phyloP scores from a whole-genome alignment of 2,888 invertebrate genomes.

The Drosophila subsilvestris region DNA sequence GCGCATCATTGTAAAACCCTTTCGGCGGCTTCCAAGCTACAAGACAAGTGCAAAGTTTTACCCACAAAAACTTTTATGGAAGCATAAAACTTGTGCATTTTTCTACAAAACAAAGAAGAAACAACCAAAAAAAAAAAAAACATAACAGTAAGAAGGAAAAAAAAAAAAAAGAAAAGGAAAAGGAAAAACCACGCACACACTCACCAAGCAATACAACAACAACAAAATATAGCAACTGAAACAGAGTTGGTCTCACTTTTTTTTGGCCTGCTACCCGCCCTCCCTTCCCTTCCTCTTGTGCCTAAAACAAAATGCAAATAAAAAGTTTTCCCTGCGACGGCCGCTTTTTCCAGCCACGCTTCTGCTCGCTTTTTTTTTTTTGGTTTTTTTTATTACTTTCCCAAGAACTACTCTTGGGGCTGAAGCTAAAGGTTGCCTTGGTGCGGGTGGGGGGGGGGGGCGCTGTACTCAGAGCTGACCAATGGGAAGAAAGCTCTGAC shows the following conservation, averaged over 20 bases:
- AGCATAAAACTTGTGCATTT: constrained; percentile 78
- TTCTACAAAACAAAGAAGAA: constrained; percentile 74
- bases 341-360: constrained; percentile 34
- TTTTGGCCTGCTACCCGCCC: neutral
- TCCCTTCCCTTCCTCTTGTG: constrained; percentile 30
- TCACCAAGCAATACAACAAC: constrained; percentile 10
- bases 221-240: constrained; percentile 38
- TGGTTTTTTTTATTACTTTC: constrained; percentile 43
- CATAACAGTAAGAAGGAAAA: constrained; percentile 17
- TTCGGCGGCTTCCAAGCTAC: constrained; percentile 63
- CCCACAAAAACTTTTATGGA: constrained; percentile 72
- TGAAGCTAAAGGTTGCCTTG: constrained; percentile 34
- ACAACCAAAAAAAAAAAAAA: constrained; percentile 43
- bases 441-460: no score
- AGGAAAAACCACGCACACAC: constrained; percentile 1
- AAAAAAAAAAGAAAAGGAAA: constrained; percentile 9
- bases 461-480: no score
- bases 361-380: constrained; percentile 16
- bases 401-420: constrained; percentile 54
- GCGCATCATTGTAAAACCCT: constrained; percentile 80
- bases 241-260: constrained; percentile 60
- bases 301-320: constrained; percentile 78
- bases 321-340: constrained; percentile 61
- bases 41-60: constrained; percentile 77
- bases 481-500: no score